These are phyloP conservation scores for Cerastis rubricosa DNA, from an alignment of 2,888 invertebrate species.

Conservation along the genomic window DNA sequence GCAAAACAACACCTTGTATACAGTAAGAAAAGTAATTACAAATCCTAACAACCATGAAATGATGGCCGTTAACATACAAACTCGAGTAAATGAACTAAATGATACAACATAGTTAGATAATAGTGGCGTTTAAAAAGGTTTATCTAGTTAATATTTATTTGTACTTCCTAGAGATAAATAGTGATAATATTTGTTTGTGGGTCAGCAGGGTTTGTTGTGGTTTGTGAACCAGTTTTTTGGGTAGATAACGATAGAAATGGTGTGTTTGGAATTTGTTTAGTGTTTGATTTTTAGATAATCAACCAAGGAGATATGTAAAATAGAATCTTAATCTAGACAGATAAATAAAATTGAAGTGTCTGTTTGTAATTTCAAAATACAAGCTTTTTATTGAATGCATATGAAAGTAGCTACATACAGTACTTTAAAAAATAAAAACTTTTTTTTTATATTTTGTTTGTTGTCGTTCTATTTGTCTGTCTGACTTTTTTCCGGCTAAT, in stretches of 20 bases:
- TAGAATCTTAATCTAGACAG: no score
- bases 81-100: constrained; percentile 26
- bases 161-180: constrained; percentile 12
- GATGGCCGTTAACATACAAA: constrained; percentile 50
- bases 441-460: no score
- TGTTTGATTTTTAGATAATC: not conserved
- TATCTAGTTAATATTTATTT: constrained; percentile 30
- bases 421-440: no score
- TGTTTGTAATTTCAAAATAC: no score
- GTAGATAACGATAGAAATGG: constrained; percentile 20
- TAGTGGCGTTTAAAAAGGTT: constrained; percentile 30
- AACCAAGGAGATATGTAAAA: no score
- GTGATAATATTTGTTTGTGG: constrained; percentile 42
- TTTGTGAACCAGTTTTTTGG: constrained; percentile 41
- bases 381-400: no score
- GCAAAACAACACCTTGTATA: no score
- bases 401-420: no score
- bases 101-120: constrained; percentile 42
- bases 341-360: no score
- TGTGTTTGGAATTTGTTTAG: not conserved
- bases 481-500: no score
- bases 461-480: no score
- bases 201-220: constrained; percentile 17
- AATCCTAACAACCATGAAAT: constrained; percentile 63
- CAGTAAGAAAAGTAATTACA: constrained; percentile 51